phyloP scores from a whole-genome alignment of 37 sponge, comb jelly and placozoan genomes.

The Haliclona indistincta region DNA sequence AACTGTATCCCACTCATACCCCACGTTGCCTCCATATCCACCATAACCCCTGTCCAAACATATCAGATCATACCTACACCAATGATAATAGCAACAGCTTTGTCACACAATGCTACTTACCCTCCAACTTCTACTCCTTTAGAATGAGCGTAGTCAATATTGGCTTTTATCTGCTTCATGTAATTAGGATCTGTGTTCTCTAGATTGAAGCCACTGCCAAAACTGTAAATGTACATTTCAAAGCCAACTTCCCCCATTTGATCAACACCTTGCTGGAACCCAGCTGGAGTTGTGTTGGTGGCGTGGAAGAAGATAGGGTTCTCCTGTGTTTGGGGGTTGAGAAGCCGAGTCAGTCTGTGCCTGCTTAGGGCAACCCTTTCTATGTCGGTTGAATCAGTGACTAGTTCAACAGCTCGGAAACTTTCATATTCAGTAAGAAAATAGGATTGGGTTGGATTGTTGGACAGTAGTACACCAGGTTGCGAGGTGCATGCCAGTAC shows the following conservation, averaged over 20 bases:
- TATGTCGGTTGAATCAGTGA: constrained; percentile 50
- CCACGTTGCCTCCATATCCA: constrained; percentile 57
- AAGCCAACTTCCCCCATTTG: constrained; percentile 60
- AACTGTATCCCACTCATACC: constrained; percentile 52
- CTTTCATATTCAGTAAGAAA: constrained; percentile 24
- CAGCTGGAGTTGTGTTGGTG: constrained; percentile 15
- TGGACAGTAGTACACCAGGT: constrained; percentile 20
- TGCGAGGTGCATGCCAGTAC: constrained; percentile 18
- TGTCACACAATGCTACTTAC: no score
- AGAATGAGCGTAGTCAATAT: constrained; percentile 33
- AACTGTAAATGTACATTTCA: constrained; percentile 72
- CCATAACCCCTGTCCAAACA: constrained; percentile 57
- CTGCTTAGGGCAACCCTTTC: constrained; percentile 65
- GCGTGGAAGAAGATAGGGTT: constrained; percentile 72
- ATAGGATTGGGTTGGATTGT: not conserved
- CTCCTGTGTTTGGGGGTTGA: constrained; percentile 68
- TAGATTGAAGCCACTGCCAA: constrained; percentile 53
- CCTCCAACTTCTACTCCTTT: constrained; percentile 69
- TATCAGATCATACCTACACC: constrained; percentile 62
- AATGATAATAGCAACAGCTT: not conserved
- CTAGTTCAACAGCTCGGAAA: constrained; percentile 38
- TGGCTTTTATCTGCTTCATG: constrained; percentile 2
- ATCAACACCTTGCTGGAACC: constrained; percentile 28
- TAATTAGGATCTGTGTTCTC: constrained; percentile 25
- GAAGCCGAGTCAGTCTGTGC: constrained; percentile 55